Conservation (phyloP, 2,888 invertebrate species). For the Aromia moschata region DNA sequence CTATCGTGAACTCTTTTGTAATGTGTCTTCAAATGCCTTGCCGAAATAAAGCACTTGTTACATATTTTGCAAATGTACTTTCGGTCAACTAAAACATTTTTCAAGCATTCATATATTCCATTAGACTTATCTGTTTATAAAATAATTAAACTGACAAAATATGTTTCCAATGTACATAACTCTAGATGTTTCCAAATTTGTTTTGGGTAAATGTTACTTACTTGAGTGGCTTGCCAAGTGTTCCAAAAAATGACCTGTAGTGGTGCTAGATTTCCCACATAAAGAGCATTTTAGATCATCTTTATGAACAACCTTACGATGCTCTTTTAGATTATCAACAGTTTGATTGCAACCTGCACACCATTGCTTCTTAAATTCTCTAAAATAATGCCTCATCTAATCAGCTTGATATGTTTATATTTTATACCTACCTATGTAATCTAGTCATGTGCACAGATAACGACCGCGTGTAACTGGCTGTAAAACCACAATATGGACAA, state of each 20-base stretch:
- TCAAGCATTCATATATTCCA: neutral
- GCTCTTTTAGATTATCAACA: conserved; percentile 45
- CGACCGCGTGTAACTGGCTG: conserved; percentile 45
- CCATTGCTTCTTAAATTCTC: conserved; percentile 52
- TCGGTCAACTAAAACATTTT: conserved; percentile 39
- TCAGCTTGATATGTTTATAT: neutral
- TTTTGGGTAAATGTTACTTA: no score
- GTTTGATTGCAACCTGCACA: conserved; percentile 52
- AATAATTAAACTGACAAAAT: neutral
- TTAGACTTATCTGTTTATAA: conserved; percentile 12
- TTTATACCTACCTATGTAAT: conserved; percentile 52
- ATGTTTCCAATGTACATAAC: no score
- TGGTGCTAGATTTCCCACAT: conserved; percentile 48
- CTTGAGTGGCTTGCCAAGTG: conserved; percentile 53
- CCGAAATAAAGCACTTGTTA: conserved; percentile 47
- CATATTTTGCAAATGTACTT: conserved; percentile 47
- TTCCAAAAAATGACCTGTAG: conserved; percentile 52
- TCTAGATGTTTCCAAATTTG: no score
- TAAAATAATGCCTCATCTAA: no score
- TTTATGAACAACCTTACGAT: conserved; percentile 41
- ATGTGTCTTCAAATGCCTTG: conserved; percentile 48
- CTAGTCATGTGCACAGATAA: conserved; percentile 53
- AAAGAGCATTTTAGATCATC: conserved; percentile 51
- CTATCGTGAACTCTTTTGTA: conserved; percentile 43
- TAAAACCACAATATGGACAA: conserved; percentile 52